Evolutionary conservation across 2,797 vertebrate species (phyloP), one percentile per base, ranked within the genome.

Genomic region (Fistularia commersonii): DNA sequence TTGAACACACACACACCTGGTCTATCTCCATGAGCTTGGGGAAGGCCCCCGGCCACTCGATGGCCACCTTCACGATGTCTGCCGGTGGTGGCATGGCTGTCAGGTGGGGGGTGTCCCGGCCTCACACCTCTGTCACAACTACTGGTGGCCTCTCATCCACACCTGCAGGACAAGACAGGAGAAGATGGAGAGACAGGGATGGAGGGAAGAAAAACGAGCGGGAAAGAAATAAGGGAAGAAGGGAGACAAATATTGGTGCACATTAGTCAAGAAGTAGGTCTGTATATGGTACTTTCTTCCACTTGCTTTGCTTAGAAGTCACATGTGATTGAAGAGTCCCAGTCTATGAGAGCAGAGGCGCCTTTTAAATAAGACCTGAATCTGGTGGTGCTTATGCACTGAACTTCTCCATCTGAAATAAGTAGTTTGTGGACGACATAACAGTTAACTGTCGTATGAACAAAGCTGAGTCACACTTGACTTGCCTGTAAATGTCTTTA

Each of bases 21-120:
- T 99, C 96, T 57, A 99, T 97, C 86, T 98, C 96, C 95, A 97
- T 99, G 72, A 99, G 93, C 46, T 94, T 96, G 53, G 97, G 96
- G 82, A 92, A 98, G 62, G 94, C 94, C 50, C 93, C 95, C 0
- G 96, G 96, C 93, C 96, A 99, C 76, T 99, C 93, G 14, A 99
- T 98, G 72, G 97, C 97, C 90, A 99, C 97, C 90, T 99, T 99
- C 77, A 99, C 93, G 61, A 93, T 95, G 83, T 99, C 96, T 41
- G 92, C 91, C 0, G 95, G 96, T 0, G 95, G 97, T 6, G 96
- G 97, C 96, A 99, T 99, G 79, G 87, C 74, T 79, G 73, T 66
- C 36, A 35, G 50, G 32, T 31, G 41, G 49, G 54, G 61, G 35
- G 35, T 36, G 35, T 36, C 35, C 23, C 23, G 4, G 23, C 23